Base-by-base conservation (phyloP, 2,797 vertebrate genomes). In the Podarcis siculus region DNA sequence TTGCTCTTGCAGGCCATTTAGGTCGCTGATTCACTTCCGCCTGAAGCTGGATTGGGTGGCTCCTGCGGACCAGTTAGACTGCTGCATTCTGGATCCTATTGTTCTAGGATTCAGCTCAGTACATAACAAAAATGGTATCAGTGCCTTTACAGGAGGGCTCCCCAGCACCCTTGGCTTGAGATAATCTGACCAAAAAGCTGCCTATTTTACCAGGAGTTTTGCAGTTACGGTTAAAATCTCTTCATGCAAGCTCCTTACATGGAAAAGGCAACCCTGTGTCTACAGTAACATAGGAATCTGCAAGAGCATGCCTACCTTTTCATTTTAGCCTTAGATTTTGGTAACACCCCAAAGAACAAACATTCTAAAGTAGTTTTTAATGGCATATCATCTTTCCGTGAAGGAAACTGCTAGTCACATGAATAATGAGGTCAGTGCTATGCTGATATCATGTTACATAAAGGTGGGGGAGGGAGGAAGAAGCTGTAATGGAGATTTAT, bases 341-440 rank as follows among this genome's bases (percentile, higher is more conserved):
- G 69, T 42, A 35, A 25, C 37, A 27, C 37, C 69, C 27, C 55
- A 81, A 81, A 61, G 30, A 32, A 15, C 7, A 32, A 8, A 49
- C 45, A 39, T 45, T n/a, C 17, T 39, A 55, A 83, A 88, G 73
- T 69, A 78, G 49, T 64, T 78, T 78, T 88, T 88, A 83, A 83
- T 71, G 73, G 35, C 27, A 58, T 83, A 83, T 83, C 64, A 83
- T 83, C 64, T 88, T 80, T 83, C 80, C 45, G 61, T 83, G 87
- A 83, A 83, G 39, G 73, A 78, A 77, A 83, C 45, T 83, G 32
- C 25, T 78, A 79, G 45, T 83, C 45, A 58, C 45, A 79, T 83
- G 37, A 88, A 88, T 79, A 83, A 88, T 88, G 75, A 79, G 73
- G 64, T 71, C 35, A 61, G 42, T 32, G 35, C 49, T 71, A 84